Base-by-base conservation (phyloP, 2,797 vertebrate species). In the Xiphorhynchus erythropygius region DNA sequence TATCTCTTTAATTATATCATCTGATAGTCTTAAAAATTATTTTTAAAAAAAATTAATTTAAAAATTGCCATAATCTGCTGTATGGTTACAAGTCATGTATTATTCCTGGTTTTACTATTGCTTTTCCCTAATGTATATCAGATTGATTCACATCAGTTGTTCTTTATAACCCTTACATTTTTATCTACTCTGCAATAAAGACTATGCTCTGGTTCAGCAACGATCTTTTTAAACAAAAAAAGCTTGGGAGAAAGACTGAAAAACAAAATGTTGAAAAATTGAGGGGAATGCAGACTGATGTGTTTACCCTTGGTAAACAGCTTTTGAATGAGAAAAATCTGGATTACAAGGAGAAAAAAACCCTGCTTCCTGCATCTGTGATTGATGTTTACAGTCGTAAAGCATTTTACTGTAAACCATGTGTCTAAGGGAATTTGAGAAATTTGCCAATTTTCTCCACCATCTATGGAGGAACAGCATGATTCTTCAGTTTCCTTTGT, bases 251-350 rank as follows among this genome's bases (percentile, higher is more conserved):
- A 5, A 42, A 71, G 11, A 81, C 16, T 4, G 12, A 94, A 95
- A 95, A 16, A 2, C 19, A 93, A 41, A 70, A n/a, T 32, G 33
- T 79, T 52, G 17, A 78, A 78, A 87, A 83, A 84, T 9, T 73
- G 57, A 89, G 88, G 22, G 8, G 30, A 83, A 85, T 94, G 74
- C 23, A 92, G 62, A 87, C 67, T 39, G 24, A 80, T 93, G 18
- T 76, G 32, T 89, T 97, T 97, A 65, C 15, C 14, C 18, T 77
- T 73, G 56, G 64, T 55, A 78, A 81, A 75, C 65, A 93, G 63
- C 52, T 74, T 95, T 89, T 87, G 84, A 96, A 95, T 95, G 82
- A 91, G 70, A 96, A 97, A 97, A 95, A 90, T 74, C 42, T 90
- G 87, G 86, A 68, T 52, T 56, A 49, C 6, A 12, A 63, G 35